A percentile compares a stretch with the other conserved stretches of the same genome.
Conservation (phyloP, 2,888 invertebrate species). For the Nebria brevicollis region DNA sequence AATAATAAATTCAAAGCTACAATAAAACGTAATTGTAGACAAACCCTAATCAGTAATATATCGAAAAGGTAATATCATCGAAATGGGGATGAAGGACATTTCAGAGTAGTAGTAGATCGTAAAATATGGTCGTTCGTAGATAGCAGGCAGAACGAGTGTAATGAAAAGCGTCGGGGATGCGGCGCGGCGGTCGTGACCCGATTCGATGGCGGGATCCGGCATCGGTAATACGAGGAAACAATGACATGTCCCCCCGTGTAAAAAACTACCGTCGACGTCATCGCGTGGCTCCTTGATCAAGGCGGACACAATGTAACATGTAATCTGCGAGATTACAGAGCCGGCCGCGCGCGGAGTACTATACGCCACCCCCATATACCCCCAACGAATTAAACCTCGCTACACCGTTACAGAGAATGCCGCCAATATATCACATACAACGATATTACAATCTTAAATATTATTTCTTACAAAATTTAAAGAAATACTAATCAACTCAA, state of each 20-base stretch:
- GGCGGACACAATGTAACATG: conserved; percentile 61
- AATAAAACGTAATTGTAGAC: not conserved
- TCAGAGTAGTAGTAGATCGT: not conserved
- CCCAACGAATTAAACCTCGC: not conserved
- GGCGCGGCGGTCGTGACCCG: conserved; percentile 17
- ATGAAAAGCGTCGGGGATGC: conserved; percentile 10
- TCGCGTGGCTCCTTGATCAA: conserved; percentile 57
- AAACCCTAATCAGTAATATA: not conserved
- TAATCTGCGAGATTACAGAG: conserved; percentile 59
- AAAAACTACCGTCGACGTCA: conserved; percentile 57
- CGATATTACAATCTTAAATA: conserved; percentile 5
- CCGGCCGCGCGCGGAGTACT: conserved; percentile 9
- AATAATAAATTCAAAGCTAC: not conserved
- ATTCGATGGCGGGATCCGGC: conserved; percentile 13
- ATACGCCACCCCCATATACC: not conserved
- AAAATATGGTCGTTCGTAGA: not conserved
- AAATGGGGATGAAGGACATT: not conserved
- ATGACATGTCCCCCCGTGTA: conserved; percentile 59
- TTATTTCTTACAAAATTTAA: not conserved
- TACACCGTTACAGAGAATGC: conserved; percentile 36
- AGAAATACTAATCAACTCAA: no score
- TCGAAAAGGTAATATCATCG: not conserved
- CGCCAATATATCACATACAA: not conserved
- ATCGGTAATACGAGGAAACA: conserved; percentile 56
- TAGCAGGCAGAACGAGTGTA: conserved; percentile 9